Conservation (phyloP, 2,113 vertebrate genomes). For the Cepphus grylle region DNA sequence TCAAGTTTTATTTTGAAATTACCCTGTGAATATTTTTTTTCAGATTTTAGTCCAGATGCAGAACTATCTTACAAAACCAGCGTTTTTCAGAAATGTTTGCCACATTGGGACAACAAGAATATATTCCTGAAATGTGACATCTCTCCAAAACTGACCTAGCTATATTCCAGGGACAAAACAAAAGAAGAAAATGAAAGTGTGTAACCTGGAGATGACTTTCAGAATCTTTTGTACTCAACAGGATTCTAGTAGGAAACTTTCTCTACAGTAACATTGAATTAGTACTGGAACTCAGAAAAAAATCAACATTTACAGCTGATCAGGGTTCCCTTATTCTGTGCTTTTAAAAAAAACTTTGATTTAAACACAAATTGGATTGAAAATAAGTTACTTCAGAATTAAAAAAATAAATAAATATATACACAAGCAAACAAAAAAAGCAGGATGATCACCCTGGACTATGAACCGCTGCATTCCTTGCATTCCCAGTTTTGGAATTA, state of each 20-base stretch:
- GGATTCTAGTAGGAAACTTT: neutral
- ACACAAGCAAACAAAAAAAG: too few species aligned
- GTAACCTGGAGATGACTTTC: neutral
- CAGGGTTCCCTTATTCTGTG: rapidly evolving
- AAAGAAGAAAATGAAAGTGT: neutral
- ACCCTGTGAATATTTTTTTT: neutral
- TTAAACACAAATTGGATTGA: neutral
- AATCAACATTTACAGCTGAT: neutral
- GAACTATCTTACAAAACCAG: neutral
- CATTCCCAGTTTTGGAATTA: neutral
- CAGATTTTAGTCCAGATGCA: neutral
- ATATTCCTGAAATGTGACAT: neutral
- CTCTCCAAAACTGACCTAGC: neutral
- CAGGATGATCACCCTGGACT: neutral
- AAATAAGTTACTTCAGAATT: neutral
- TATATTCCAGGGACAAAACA: neutral
- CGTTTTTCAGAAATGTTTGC: neutral
- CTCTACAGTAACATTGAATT: neutral
- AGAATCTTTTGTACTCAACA: neutral
- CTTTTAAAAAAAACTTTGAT: neutral
- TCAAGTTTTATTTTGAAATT: neutral
- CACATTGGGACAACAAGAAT: neutral
- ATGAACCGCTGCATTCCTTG: neutral
- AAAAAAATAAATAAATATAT: too few species aligned
- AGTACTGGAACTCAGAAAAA: neutral